Base-by-base conservation (phyloP, 2,797 vertebrate species). In the Salarias fasciatus region DNA sequence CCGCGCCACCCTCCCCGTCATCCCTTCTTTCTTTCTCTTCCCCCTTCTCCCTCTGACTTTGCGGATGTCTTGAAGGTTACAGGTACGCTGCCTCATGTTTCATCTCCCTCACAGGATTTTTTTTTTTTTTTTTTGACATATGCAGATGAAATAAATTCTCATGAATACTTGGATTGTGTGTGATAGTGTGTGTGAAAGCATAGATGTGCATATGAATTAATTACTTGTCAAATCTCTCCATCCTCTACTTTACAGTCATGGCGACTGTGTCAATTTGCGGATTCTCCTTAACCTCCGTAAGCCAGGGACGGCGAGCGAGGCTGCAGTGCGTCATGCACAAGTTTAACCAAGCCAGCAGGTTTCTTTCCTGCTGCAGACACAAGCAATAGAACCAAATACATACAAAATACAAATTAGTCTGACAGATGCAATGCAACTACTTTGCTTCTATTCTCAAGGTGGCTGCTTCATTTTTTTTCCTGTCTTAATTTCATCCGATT, bases 21-120 rank as follows among this genome's bases (percentile, higher is more conserved):
- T 30, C 38, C 60, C 47, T 36, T 42, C 44, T 30, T 42, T 37
- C 44, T 45, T 55, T 49, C 36, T 13, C 8, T 9, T 18, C 44
- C 42, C 9, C 8, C 42, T 36, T 50, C 3, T 49, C 10, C 1
- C 38, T 70, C 37, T 83, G 77, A 79, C 77, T 87, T 77, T 87
- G 78, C 72, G 74, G 73, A 66, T 67, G 29, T 72, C 54, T 63
- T 74, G 47, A 82, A 86, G 77, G 79, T 78, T 67, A 69, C 53
- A 66, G 60, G 15, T 57, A 48, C 38, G 29, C 24, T 24, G 18
- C 8, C 28, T 14, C 3, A n/a, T 37, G 54, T 60, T 58, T 63
- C 46, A 37, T 43, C 44, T 33, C 43, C 53, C 60, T 41, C 41
- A 3, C 18, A 35, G 36, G 63, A 55, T 42, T 65, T n/a, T n/a